Evolutionary conservation across 2,797 vertebrate genomes (phyloP).

Genomic region (Fundulus diaphanus): DNA sequence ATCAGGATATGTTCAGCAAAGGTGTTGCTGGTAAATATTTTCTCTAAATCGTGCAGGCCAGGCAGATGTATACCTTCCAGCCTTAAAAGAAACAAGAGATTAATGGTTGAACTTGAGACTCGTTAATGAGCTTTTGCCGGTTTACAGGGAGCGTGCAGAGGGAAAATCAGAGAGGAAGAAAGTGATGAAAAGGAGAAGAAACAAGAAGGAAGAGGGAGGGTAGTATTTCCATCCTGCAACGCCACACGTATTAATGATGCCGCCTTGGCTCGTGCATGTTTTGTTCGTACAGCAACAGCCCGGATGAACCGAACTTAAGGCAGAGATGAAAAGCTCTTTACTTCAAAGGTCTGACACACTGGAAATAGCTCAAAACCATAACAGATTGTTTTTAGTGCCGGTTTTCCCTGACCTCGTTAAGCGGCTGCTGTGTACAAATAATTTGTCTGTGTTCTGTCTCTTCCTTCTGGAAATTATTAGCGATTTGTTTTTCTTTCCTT

Average conservation of each 20-base stretch:
- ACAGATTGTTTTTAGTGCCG: slow-evolving; percentile 61
- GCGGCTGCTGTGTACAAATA: slow-evolving; percentile 28
- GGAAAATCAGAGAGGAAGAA: slow-evolving; percentile 31
- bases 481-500: slow-evolving; percentile 29
- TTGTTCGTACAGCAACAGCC: slow-evolving; percentile 24
- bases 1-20: not conserved
- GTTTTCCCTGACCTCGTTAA: slow-evolving; percentile 66
- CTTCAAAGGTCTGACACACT: slow-evolving; percentile 24
- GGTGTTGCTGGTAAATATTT: not conserved
- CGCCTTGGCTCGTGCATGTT: slow-evolving; percentile 24
- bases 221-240: slow-evolving; percentile 41
- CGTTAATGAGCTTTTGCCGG: slow-evolving; percentile 33
- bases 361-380: slow-evolving; percentile 41
- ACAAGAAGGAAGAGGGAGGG: slow-evolving; percentile 47
- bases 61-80: not conserved
- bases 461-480: slow-evolving; percentile 33
- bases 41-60: not conserved
- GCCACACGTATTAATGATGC: slow-evolving; percentile 29
- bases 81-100: not conserved
- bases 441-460: slow-evolving; percentile 8
- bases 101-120: not conserved
- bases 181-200: slow-evolving; percentile 7
- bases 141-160: slow-evolving; percentile 26
- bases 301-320: slow-evolving; percentile 38
- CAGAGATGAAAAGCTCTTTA: slow-evolving; percentile 56